Conservation (phyloP, 1,140 invertebrate species). For the Drosophila littoralis region DNA sequence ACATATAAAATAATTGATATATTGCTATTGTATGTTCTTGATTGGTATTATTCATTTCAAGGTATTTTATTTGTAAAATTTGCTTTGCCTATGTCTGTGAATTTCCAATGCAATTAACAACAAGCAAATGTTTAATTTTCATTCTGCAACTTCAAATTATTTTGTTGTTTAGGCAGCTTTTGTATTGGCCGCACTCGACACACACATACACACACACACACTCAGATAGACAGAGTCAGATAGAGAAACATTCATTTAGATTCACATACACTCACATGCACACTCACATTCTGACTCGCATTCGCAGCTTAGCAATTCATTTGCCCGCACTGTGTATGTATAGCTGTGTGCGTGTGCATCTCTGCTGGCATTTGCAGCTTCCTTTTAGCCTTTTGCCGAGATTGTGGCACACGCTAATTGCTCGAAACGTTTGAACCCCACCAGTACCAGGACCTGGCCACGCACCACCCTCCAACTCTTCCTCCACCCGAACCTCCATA, state of each 20-base stretch:
- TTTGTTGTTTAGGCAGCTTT: conserved; percentile 4
- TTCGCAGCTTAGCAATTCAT: conserved; percentile 47
- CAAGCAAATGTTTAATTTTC: background rate
- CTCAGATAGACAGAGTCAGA: background rate
- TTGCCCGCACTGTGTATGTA: conserved; percentile 50
- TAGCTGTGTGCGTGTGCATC: conserved; percentile 39
- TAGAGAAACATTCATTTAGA: conserved; percentile 11
- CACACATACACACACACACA: background rate
- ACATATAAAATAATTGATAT: too few relatives aligned
- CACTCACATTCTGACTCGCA: background rate
- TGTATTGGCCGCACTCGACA: conserved; percentile 7
- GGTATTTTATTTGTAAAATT: too few relatives aligned
- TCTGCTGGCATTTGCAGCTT: conserved; percentile 60
- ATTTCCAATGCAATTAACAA: too few relatives aligned
- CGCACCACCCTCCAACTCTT: background rate
- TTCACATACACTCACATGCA: background rate
- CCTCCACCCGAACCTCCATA: conserved; percentile 7
- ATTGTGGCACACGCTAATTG: conserved; percentile 79
- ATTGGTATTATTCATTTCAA: background rate
- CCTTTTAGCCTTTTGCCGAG: conserved; percentile 66
- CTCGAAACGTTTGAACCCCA: conserved; percentile 58
- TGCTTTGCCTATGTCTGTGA: too few relatives aligned
- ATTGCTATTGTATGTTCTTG: too few relatives aligned
- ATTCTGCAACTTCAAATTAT: background rate
- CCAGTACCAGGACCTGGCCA: background rate